A percentile compares a stretch with the other conserved stretches of the same genome.
These are phyloP conservation scores for Pogonus chalceus DNA, from an alignment of 1,140 invertebrate species.

Conservation along the genomic window DNA sequence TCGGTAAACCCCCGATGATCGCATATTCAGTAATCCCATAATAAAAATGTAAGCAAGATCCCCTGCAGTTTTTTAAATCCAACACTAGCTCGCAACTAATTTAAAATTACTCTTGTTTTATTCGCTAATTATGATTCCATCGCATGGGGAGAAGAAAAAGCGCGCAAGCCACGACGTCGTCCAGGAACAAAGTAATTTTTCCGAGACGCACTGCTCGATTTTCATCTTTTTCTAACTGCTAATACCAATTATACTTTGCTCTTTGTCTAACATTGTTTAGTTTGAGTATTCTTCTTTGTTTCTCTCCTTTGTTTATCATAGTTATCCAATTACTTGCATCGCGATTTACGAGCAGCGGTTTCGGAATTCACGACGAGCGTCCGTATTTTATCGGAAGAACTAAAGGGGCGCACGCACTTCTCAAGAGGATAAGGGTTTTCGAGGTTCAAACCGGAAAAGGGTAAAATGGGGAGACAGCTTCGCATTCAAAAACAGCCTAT, in stretches of 20 bases:
- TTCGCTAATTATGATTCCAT: conserved; percentile 4
- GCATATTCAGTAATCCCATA: too few species aligned
- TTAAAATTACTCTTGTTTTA: conserved; percentile 7
- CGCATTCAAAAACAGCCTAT: too few species aligned
- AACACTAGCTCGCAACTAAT: not conserved
- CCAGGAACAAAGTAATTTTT: not conserved
- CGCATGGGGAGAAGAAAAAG: not conserved
- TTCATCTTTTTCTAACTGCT: not conserved
- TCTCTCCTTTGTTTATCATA: conserved; percentile 3
- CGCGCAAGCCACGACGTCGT: not conserved
- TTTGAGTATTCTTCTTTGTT: not conserved
- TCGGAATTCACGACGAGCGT: not conserved
- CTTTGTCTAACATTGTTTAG: not conserved
- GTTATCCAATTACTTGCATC: conserved; percentile 7
- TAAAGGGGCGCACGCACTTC: not conserved
- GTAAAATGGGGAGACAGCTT: too few species aligned
- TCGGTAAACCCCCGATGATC: too few species aligned
- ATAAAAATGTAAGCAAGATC: not conserved
- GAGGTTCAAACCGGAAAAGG: too few species aligned
- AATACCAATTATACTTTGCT: not conserved
- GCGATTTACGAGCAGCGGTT: not conserved
- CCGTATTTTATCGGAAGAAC: conserved; percentile 4
- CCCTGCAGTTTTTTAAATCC: not conserved
- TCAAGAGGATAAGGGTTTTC: not conserved
- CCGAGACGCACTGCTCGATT: not conserved